Evolutionary conservation across 2,888 invertebrate species (phyloP), one percentile per base, ranked within the genome.

Genomic region (Antheraea assamensis): DNA sequence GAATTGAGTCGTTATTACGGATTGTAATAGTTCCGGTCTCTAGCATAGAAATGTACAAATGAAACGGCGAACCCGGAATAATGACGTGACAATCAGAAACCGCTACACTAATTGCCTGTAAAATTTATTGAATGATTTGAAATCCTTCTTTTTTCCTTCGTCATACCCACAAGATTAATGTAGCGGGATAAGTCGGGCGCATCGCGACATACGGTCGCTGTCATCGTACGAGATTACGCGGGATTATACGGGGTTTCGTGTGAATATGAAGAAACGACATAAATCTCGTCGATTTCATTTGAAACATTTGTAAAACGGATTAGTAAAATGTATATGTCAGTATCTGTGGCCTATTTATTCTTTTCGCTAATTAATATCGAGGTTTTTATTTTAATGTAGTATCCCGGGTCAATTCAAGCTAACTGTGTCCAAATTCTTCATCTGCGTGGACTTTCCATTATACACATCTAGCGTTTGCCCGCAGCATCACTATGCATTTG

Each of bases 141-240:
- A 64, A 64, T 64, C 27, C 27, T 27, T 64, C 35, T 68, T 68
- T 68, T 68, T 35, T 68, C 27, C 3, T 58, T 27, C 61, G 17
- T 17, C 15, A 30, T 64, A 35, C 19, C 21, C 35, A 35, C 21
- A 35, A 68, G 68, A 68, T 68, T 35, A 35, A 68, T 68, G 35
- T 35, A 19, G 19, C 13, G 21, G 68, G 68, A 68, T 68, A 68
- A 68, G 68, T 35, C 4, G 17, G 13, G 47, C 73, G 58, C 73
- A 70, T 8, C 27, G 35, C 55, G 61, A 73, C 73, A 71, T 73
- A 73, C 73, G 73, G 30, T 13, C 70, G 73, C 52, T 70, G 73
- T 73, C 73, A 73, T 49, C 42, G 24, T 27, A 10, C 55, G 61
- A 61, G 61, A 61, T 70, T 71, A 70, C 72, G 30, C 30, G 42